These are phyloP conservation scores for Ormyrus rosae DNA, from an alignment of 2,888 invertebrate genomes.

Conservation along the genomic window DNA sequence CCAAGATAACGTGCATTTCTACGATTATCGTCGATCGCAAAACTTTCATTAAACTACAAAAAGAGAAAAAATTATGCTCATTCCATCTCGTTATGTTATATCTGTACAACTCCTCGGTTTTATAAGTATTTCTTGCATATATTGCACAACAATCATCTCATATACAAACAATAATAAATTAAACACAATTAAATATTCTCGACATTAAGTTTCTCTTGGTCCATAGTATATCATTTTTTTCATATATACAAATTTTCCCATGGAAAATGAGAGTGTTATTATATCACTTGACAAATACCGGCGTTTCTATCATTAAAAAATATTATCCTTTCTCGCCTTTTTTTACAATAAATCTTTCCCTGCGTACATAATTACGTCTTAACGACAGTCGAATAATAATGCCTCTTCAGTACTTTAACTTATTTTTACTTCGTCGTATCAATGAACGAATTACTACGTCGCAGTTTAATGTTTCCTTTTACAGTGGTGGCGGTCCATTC, in stretches of 20 bases:
- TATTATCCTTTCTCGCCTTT: neutral
- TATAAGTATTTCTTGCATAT: constrained; percentile 46
- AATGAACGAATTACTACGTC: neutral
- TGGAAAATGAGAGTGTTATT: constrained; percentile 31
- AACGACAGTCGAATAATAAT: constrained; percentile 11
- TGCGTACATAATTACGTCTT: constrained; percentile 7
- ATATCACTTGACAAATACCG: constrained; percentile 30
- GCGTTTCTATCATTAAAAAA: constrained; percentile 26
- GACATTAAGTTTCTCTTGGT: constrained; percentile 53
- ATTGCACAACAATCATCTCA: constrained; percentile 60
- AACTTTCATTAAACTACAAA: constrained; percentile 42
- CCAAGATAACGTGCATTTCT: neutral
- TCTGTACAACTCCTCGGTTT: constrained; percentile 45
- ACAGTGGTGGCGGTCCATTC: constrained; percentile 95
- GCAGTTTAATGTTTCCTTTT: constrained; percentile 64
- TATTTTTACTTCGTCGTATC: neutral
- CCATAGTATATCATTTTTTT: constrained; percentile 47
- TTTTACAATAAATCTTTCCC: neutral
- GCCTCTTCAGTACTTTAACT: neutral
- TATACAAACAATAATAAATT: constrained; percentile 61
- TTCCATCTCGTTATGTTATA: constrained; percentile 23
- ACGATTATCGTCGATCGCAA: neutral
- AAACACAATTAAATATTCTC: constrained; percentile 56
- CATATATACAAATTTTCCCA: constrained; percentile 46
- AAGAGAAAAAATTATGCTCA: constrained; percentile 23